A percentile compares a stretch with the other conserved stretches of the same genome.
Conservation (phyloP, 2,888 invertebrate genomes). For the Luperina testacea region DNA sequence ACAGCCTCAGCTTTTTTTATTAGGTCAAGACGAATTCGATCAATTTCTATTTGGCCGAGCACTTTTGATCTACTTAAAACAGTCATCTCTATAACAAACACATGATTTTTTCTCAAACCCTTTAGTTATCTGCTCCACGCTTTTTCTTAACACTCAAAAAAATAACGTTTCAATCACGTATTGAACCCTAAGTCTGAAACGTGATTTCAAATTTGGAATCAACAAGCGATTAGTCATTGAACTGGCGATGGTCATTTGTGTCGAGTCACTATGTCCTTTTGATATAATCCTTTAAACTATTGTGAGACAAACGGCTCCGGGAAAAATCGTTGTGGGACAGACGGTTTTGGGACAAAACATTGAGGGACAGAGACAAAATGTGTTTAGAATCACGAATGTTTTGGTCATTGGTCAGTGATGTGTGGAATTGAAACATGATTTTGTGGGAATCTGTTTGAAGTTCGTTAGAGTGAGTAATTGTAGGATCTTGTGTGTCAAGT, state of each 20-base stretch:
- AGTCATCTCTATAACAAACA: slow-evolving; percentile 31
- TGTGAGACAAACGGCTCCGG: slow-evolving; percentile 70
- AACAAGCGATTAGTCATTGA: slow-evolving; percentile 79
- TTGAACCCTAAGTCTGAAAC: slow-evolving; percentile 56
- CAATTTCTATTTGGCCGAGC: not conserved
- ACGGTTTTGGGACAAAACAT: slow-evolving; percentile 67
- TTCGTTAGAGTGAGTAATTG: slow-evolving; percentile 47
- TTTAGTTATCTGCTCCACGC: slow-evolving; percentile 14
- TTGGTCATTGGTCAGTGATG: slow-evolving; percentile 61
- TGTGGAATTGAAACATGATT: slow-evolving; percentile 70
- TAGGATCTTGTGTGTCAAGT: slow-evolving; percentile 46
- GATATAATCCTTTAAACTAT: slow-evolving; percentile 71
- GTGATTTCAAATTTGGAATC: slow-evolving; percentile 71
- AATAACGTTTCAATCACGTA: slow-evolving; percentile 61
- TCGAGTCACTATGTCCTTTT: slow-evolving; percentile 73
- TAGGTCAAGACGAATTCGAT: not conserved
- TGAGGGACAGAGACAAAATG: slow-evolving; percentile 40
- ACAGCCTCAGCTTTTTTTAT: not conserved
- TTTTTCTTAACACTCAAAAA: slow-evolving; percentile 54
- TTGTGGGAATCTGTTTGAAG: slow-evolving; percentile 74
- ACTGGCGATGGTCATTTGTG: slow-evolving; percentile 73
- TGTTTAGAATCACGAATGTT: slow-evolving; percentile 39
- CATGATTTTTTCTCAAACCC: slow-evolving; percentile 34
- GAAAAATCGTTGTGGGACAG: slow-evolving; percentile 70
- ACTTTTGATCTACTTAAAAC: slow-evolving; percentile 7